Conservation (phyloP, 2,113 vertebrate genomes). For the Podiceps cristatus region DNA sequence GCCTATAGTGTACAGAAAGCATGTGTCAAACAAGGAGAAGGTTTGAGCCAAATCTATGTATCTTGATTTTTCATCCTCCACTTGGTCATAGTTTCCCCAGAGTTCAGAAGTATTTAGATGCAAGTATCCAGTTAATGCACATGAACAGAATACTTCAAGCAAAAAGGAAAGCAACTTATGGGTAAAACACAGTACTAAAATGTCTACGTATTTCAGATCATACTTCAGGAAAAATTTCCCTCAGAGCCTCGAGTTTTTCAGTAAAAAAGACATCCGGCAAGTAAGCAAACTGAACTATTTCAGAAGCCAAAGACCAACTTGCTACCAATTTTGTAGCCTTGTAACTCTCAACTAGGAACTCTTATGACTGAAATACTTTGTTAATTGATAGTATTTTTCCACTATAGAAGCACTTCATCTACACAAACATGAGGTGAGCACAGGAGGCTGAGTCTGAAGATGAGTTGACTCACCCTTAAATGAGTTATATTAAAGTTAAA, state of each 20-base stretch:
- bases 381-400: background rate
- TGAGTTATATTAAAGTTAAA: too few relatives aligned
- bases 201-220: background rate
- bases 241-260: background rate
- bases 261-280: background rate
- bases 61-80: background rate
- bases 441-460: background rate
- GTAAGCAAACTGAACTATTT: background rate
- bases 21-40: background rate
- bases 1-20: background rate
- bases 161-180: background rate
- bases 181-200: background rate
- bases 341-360: background rate
- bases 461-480: background rate
- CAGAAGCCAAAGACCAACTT: background rate
- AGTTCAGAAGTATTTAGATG: background rate
- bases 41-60: accelerated
- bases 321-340: background rate
- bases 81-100: background rate
- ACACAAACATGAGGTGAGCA: background rate
- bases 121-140: background rate
- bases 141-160: background rate
- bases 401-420: background rate
- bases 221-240: background rate
- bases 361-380: background rate